Evolutionary conservation across 2,113 vertebrate genomes (phyloP).

Genomic region (Apteryx mantelli): DNA sequence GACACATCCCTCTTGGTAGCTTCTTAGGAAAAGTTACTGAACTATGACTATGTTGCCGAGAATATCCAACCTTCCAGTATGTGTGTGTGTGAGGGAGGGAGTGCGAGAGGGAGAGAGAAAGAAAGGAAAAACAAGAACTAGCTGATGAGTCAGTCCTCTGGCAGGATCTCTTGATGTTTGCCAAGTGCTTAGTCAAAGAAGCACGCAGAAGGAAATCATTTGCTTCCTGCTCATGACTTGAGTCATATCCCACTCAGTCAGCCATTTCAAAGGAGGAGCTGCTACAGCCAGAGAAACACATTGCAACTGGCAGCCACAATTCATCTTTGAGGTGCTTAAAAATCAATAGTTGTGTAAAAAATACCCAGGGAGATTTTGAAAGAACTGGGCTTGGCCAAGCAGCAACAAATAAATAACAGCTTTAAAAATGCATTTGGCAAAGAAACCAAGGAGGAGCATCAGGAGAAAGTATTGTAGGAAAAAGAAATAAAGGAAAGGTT

Average conservation of each 20-base stretch:
- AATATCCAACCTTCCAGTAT: not conserved
- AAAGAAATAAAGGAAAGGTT: not conserved
- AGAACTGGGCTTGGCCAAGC: not conserved
- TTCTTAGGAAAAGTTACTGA: not conserved
- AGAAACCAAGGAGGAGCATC: not conserved
- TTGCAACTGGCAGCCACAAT: conserved; percentile 10
- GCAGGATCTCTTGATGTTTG: not conserved
- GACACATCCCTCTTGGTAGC: not conserved
- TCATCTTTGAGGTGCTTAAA: conserved; percentile 57
- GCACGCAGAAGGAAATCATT: conserved; percentile 23
- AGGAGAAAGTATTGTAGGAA: not conserved
- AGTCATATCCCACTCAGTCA: conserved; percentile 47
- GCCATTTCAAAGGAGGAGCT: conserved; percentile 43
- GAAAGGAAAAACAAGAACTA: not conserved
- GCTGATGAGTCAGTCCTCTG: not conserved
- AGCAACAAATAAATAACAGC: not conserved
- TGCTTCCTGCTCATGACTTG: conserved; percentile 7
- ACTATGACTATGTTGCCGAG: not conserved
- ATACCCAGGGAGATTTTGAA: conserved; percentile 18
- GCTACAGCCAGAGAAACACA: not conserved
- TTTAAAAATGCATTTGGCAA: not conserved
- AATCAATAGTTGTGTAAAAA: conserved; percentile 43
- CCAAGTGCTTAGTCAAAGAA: conserved; percentile 37
- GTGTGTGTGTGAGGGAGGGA: not conserved
- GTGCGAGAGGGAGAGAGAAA: not conserved